Evolutionary conservation across 2,888 invertebrate genomes (phyloP).

Genomic region (Drosophila pseudotakahashii): DNA sequence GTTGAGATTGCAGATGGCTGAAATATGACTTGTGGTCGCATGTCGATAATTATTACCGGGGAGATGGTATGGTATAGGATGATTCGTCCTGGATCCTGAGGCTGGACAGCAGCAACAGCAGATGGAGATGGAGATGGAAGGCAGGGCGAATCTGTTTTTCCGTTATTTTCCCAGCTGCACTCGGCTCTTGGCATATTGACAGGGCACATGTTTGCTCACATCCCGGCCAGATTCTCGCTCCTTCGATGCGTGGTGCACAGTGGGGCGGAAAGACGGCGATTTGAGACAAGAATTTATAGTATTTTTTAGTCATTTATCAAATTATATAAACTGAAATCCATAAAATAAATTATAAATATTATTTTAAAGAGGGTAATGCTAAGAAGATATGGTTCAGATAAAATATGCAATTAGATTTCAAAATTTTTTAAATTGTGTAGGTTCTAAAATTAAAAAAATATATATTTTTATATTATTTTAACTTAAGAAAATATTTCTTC

Average conservation of each 20-base stretch:
- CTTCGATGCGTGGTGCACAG: constrained; percentile 7
- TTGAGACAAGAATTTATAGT: too few species aligned
- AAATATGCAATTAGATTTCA: too few species aligned
- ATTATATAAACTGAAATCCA: too few species aligned
- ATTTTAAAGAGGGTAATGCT: too few species aligned
- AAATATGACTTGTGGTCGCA: constrained; percentile 56
- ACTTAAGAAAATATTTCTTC: too few species aligned
- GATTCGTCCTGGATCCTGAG: not conserved
- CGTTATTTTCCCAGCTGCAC: constrained; percentile 31
- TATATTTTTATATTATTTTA: too few species aligned
- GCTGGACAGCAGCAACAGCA: not conserved
- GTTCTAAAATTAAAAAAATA: too few species aligned
- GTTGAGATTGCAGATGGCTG: constrained; percentile 64
- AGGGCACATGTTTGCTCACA: constrained; percentile 21
- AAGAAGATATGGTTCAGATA: too few species aligned
- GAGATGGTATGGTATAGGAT: not conserved
- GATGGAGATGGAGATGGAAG: not conserved
- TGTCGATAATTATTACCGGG: constrained; percentile 26
- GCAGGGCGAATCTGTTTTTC: not conserved
- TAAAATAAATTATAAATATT: too few species aligned
- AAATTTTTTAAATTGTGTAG: too few species aligned
- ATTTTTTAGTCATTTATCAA: too few species aligned
- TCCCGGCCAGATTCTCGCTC: not conserved
- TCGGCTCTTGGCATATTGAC: constrained; percentile 33
- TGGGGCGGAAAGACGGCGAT: not conserved